Conservation (phyloP, 2,113 vertebrate species). For the Halcyon malimbica region DNA sequence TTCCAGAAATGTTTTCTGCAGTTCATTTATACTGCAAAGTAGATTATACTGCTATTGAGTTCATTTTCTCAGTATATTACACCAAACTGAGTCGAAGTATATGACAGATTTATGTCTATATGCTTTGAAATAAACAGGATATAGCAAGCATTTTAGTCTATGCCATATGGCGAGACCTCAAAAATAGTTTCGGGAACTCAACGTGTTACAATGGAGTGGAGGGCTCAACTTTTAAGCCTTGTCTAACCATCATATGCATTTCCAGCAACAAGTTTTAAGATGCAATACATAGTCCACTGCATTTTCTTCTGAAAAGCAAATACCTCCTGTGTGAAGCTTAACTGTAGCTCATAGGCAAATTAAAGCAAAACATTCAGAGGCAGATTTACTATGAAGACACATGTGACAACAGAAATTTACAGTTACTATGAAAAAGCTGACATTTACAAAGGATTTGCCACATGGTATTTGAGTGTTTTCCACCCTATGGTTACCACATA, state of each 20-base stretch:
- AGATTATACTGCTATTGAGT: constrained; percentile 77
- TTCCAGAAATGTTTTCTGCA: constrained; percentile 72
- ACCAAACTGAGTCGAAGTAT: constrained; percentile 68
- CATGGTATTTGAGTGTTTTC: not conserved
- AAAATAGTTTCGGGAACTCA: constrained; percentile 46
- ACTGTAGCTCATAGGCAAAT: constrained; percentile 37
- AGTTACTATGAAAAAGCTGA: constrained; percentile 54
- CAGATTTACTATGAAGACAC: not conserved
- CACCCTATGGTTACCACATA: not conserved
- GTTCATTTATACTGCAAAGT: constrained; percentile 79
- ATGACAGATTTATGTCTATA: constrained; percentile 77
- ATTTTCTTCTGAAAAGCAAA: constrained; percentile 47
- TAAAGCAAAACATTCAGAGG: constrained; percentile 35
- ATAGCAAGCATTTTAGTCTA: constrained; percentile 71
- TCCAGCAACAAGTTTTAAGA: constrained; percentile 31
- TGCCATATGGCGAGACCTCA: constrained; percentile 31
- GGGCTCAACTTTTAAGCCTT: not conserved
- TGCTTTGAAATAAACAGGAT: constrained; percentile 71
- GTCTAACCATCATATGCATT: not conserved
- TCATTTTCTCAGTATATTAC: constrained; percentile 78
- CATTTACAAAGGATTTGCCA: constrained; percentile 45
- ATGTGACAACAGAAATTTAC: constrained; percentile 4
- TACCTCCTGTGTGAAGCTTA: not conserved
- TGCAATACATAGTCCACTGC: not conserved
- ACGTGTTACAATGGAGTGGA: not conserved